phyloP scores from a whole-genome alignment of 2,797 vertebrate genomes.

The Rhynchonycteris naso region DNA sequence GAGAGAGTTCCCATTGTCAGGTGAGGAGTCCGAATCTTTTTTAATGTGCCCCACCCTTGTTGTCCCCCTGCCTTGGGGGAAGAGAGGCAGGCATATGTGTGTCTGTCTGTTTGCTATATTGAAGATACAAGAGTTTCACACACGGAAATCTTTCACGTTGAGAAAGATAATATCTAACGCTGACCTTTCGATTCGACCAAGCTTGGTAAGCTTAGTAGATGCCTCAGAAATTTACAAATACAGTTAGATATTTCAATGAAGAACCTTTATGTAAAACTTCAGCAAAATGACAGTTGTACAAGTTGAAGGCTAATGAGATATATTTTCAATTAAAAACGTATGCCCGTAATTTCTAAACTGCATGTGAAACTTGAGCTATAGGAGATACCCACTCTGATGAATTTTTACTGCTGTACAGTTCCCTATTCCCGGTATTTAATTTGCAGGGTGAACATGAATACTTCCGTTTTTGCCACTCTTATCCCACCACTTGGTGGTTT shows the following conservation, averaged over 20 bases:
- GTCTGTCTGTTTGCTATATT: background rate
- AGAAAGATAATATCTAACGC: background rate
- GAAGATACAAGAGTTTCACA: background rate
- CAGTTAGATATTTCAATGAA: background rate
- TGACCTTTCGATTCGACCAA: background rate
- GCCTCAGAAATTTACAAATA: conserved; percentile 10
- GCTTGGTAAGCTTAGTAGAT: background rate
- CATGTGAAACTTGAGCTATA: background rate
- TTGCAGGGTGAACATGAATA: background rate
- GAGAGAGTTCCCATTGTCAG: background rate
- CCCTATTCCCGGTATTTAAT: background rate
- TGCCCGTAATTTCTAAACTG: conserved; percentile 30
- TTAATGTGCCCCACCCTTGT: background rate
- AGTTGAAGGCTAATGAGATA: background rate
- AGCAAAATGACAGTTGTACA: background rate
- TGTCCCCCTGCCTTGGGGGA: background rate
- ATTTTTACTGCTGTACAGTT: background rate
- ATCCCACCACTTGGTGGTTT: background rate
- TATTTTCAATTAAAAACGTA: background rate
- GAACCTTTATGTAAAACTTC: background rate
- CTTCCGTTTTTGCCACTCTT: background rate
- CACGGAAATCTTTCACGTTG: background rate
- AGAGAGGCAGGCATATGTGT: background rate
- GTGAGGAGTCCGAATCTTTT: background rate
- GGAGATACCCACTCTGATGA: background rate